Evolutionary conservation across 2,113 vertebrate genomes (phyloP), one percentile per base, ranked within the genome.

Genomic region (Blennius ocellaris): DNA sequence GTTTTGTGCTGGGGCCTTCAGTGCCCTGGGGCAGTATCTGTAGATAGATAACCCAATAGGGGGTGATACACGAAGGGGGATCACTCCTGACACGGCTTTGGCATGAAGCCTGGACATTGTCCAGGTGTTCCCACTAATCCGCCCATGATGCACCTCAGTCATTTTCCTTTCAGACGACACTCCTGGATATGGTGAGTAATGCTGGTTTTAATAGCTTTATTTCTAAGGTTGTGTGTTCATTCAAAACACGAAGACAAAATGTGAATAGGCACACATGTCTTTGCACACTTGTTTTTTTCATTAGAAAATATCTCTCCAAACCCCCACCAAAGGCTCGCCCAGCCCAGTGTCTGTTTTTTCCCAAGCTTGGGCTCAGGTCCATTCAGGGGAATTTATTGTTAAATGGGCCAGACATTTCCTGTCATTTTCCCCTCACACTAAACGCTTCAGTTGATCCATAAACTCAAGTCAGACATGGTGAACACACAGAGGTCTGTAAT

Each of bases 151-250:
- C 96, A 96, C 58, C 95, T 99, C 89, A 96, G 97, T 90, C 95
- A 95, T 86, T 97, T 95, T 76, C 98, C 98, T 63, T 94, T 97
- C 86, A 95, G 98, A 91, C 97, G 98, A 82, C 98, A 99, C 94
- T 99, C 98, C 67, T 99, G 98, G 98, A 99, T 99, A 93, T 98
- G 98, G 98, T 99, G 93, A 99, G 97, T 92, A 67, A 8, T 63
- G 58, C 41, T 43, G 41, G 3, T 10, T 48, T 74, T 14, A 0
- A 16, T 41, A 6, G 3, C 1, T 51, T 53, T 53, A 15, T 15
- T 30, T 8, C 7, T 17, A 30, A 47, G 12, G 11, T 21, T 41
- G 52, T 53, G 11, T 44, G 50, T 58, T 64, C 11, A 69, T 77
- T 56, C 41, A 6, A 51, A 76, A 39, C 36, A 47, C 21, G 21